Evolutionary conservation across 2,113 vertebrate genomes (phyloP), one percentile per base, ranked within the genome.

Genomic region (Salvelinus alpinus): DNA sequence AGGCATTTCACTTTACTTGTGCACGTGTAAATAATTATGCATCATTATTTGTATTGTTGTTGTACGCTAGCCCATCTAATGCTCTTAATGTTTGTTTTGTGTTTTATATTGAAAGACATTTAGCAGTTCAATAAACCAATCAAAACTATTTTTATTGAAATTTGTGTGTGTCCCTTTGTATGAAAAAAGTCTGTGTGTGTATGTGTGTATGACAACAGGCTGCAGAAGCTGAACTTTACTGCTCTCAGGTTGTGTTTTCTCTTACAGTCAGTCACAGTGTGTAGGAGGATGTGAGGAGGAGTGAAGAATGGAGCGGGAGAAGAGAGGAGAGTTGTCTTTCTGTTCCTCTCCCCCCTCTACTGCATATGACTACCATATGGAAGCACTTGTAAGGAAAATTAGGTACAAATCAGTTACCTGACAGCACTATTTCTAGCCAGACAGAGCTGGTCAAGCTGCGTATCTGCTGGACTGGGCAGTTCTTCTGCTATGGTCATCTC

Each of bases 321-420:
- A 34, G 62, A 72, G 76, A 77, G 27, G 34, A 57, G 14, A 13
- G 29, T 59, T 27, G 70, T 72, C 76, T 77, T 60, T 18, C 7
- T n/a, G 18, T 24, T 59, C n/a, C 16, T 70, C 25, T 25, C 1
- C 57, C 51, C 14, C 54, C 20, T 54, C 14, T 34, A n/a, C 25
- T 62, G 18, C 70, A 80, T 75, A 67, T 73, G 79, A 83, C 38
- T 64, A 60, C 78, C 81, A 79, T 68, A 71, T 84, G 78, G 76
- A 79, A 74, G 72, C 51, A 34, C 77, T 80, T 74, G 62, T n/a
- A 38, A 71, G 69, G 68, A 73, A 77, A 84, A 80, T 78, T 70
- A 84, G 75, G 72, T 74, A 80, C 70, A 76, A 82, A 82, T 82
- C 70, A 75, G 75, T 64, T 71, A 69, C 72, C 80, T 64, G 62